phyloP scores from a whole-genome alignment of 2,888 invertebrate species.

The Ophion ventricosus region DNA sequence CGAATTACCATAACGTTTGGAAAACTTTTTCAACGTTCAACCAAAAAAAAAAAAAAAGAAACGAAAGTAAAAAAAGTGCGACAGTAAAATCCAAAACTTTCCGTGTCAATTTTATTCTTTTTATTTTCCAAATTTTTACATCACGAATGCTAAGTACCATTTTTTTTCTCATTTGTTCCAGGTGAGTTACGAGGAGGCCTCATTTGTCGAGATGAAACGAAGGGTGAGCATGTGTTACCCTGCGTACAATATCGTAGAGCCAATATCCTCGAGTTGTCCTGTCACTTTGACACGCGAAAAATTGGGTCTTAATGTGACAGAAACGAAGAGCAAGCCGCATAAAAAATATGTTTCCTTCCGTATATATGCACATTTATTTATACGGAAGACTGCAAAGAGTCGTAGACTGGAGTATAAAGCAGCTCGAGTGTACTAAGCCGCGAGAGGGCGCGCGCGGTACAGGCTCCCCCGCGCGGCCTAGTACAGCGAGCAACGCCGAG shows the following conservation, averaged over 20 bases:
- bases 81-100: neutral
- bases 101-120: neutral
- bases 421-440: too few species aligned
- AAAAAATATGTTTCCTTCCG: neutral
- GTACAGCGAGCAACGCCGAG: too few species aligned
- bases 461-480: too few species aligned
- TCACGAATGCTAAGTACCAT: neutral
- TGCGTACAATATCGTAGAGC: neutral
- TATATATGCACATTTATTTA: neutral
- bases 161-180: slow-evolving; percentile 66
- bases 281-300: neutral
- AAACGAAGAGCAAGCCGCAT: neutral
- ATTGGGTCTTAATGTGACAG: neutral
- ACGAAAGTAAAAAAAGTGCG: neutral
- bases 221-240: slow-evolving; percentile 22
- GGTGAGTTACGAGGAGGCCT: slow-evolving; percentile 65
- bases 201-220: neutral
- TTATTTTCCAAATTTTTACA: neutral
- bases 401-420: too few species aligned
- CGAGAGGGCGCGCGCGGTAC: too few species aligned
- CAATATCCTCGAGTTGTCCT: too few species aligned
- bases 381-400: too few species aligned
- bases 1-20: neutral
- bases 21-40: neutral
- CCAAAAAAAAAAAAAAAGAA: too few species aligned